These are phyloP conservation scores for Steinernema scapterisci DNA, from an alignment of 2,888 invertebrate genomes.

Conservation along the genomic window DNA sequence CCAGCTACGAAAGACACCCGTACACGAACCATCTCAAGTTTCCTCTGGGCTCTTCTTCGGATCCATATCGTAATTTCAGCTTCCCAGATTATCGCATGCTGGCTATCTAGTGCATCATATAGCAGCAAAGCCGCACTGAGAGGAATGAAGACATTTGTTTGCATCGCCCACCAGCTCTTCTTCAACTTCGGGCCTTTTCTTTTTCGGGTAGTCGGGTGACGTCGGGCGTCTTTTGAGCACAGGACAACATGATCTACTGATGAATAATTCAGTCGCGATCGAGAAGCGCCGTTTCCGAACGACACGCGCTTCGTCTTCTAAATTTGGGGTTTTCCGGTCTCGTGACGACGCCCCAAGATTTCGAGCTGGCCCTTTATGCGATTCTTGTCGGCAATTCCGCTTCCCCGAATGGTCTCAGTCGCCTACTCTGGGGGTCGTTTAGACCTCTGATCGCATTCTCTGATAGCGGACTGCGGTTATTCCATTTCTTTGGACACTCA, in stretches of 20 bases:
- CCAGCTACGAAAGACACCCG: neutral
- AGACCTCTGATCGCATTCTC: neutral
- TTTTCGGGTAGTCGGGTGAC: neutral
- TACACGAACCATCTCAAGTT: neutral
- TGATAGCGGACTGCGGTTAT: too few relatives aligned
- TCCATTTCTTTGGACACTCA: too few relatives aligned
- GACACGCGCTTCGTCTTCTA: constrained; percentile 9
- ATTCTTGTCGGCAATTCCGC: neutral
- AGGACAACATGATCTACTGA: neutral
- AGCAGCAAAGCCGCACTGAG: neutral
- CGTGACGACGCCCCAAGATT: constrained; percentile 4
- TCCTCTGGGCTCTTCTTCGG: neutral
- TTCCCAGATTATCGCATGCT: neutral
- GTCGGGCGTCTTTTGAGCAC: neutral
- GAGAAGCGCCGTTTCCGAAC: constrained; percentile 25
- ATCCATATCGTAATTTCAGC: neutral
- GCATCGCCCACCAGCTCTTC: neutral
- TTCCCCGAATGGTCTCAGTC: neutral
- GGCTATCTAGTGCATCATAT: neutral
- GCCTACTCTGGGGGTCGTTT: neutral
- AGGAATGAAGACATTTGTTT: neutral
- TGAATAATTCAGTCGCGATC: constrained; percentile 12
- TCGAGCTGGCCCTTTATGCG: neutral
- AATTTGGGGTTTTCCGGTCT: constrained; percentile 30
- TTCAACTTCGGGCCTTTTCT: too few relatives aligned